These are phyloP conservation scores for Selenia dentaria DNA, from an alignment of 2,888 invertebrate genomes.

Conservation along the genomic window DNA sequence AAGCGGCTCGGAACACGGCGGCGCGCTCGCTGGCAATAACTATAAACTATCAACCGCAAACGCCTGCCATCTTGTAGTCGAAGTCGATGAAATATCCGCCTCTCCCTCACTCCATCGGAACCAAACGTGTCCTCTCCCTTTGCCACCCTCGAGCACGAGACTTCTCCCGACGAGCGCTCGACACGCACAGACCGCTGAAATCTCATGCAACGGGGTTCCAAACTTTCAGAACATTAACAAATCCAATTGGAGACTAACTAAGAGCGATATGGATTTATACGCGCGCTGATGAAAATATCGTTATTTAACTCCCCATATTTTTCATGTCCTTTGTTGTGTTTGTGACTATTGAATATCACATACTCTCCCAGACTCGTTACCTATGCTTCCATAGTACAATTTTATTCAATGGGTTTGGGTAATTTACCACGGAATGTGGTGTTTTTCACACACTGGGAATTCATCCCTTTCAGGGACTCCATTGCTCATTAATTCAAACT, in stretches of 20 bases:
- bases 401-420: no score
- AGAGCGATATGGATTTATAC: slow-evolving; percentile 21
- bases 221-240: slow-evolving; percentile 31
- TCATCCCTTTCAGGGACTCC: no score
- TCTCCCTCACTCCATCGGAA: slow-evolving; percentile 63
- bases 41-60: slow-evolving; percentile 84
- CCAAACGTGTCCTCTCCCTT: slow-evolving; percentile 52
- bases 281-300: slow-evolving; percentile 18
- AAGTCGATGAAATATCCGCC: slow-evolving; percentile 75
- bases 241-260: slow-evolving; percentile 22
- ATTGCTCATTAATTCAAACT: no score
- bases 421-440: no score
- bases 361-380: no score
- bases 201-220: slow-evolving; percentile 26
- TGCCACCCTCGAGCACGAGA: slow-evolving; percentile 47
- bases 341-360: no score
- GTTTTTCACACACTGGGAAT: no score
- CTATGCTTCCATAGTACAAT: no score
- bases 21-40: slow-evolving; percentile 81
- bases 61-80: slow-evolving; percentile 81
- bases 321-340: no score
- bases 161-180: slow-evolving; percentile 51
- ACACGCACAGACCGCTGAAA: slow-evolving; percentile 32
- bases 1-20: slow-evolving; percentile 76
- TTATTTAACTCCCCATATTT: no score